phyloP scores from a whole-genome alignment of 2,888 invertebrate species.

The Cepaea hortensis region DNA sequence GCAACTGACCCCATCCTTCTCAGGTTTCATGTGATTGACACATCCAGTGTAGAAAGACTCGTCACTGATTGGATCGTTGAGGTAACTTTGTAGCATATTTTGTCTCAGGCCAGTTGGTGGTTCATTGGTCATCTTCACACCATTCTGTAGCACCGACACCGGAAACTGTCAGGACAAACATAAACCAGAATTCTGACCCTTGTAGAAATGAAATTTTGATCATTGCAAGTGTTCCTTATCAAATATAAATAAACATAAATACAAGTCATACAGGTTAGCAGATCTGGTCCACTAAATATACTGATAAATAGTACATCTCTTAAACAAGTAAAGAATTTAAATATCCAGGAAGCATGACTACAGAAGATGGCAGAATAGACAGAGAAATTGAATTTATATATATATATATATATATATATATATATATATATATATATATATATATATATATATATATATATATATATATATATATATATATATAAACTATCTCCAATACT shows the following conservation, averaged over 20 bases:
- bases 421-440: too few species aligned
- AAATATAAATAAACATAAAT: not conserved
- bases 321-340: too few species aligned
- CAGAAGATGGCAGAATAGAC: too few species aligned
- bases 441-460: too few species aligned
- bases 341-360: too few species aligned
- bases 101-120: constrained; percentile 91
- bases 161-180: constrained; percentile 82
- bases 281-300: too few species aligned
- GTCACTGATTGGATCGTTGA: constrained; percentile 90
- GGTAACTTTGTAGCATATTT: constrained; percentile 89
- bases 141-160: constrained; percentile 88
- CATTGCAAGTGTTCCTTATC: not conserved
- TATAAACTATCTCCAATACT: too few species aligned
- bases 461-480: too few species aligned
- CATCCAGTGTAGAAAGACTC: constrained; percentile 87
- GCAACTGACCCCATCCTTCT: constrained; percentile 80
- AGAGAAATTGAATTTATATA: too few species aligned
- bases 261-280: not conserved
- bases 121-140: constrained; percentile 96
- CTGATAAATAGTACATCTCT: too few species aligned
- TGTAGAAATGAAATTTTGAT: not conserved
- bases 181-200: not conserved
- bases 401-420: too few species aligned
- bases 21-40: constrained; percentile 60